Base-by-base conservation (phyloP, 2,888 invertebrate genomes). In the Aleiodes leptofemur region DNA sequence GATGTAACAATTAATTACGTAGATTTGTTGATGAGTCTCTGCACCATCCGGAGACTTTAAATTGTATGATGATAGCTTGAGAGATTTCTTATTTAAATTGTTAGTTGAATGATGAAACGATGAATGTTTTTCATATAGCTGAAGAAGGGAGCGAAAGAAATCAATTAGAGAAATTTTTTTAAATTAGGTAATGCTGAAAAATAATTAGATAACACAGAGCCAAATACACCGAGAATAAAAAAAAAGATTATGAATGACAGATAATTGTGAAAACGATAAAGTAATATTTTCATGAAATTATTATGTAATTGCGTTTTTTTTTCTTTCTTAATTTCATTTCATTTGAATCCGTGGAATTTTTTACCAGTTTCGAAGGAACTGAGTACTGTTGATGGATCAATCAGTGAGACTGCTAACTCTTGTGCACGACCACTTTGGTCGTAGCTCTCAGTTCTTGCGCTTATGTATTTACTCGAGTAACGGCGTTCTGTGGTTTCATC, bases 371-470 rank as follows among this genome's bases (percentile, higher is more conserved):
- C 79, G 71, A 74, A 59, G 50, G 80, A 69, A n/a, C 82, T 72
- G 77, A 31, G 59, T 76, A 64, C 72, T 70, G 76, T 72, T 68
- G 86, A 85, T n/a, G 86, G 85, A 69, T 87, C 84, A 55, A 88
- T 82, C 71, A 89, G 73, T 4, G 86, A 83, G 38, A 86, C 85
- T 31, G 86, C 86, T 69, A 87, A 76, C 79, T 88, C 88, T 81
- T 88, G 88, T 8, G 88, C 87, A 78, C 84, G 83, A 74, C 82
- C 82, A 74, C 83, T 86, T 75, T 88, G 88, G 82, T 88, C 88
- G 38, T 81, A 79, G 48, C 68, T 76, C 75, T 83, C 81, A 4
- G 69, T 64, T 70, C 51, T 68, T 34, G 34, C 51, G 11, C 14
- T n/a, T 31, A 11, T 14, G 51, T 53, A 48, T 76, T 29, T 53